These are phyloP conservation scores for Metacarcinus magister DNA, from an alignment of 2,888 invertebrate genomes.

Conservation along the genomic window DNA sequence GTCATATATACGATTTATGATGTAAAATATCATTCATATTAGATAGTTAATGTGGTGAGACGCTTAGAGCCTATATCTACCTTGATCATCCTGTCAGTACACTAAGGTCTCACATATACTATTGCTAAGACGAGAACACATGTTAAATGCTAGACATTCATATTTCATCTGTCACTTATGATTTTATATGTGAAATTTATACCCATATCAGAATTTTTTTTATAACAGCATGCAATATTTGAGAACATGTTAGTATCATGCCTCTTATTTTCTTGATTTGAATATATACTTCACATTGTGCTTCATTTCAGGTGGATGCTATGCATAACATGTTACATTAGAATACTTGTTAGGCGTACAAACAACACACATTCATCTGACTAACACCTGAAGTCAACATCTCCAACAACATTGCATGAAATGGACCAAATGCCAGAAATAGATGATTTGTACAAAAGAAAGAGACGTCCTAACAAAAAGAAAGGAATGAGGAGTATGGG, in stretches of 20 bases:
- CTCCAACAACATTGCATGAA: background rate
- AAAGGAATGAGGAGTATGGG: background rate
- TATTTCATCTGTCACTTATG: too few species aligned
- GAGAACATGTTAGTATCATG: background rate
- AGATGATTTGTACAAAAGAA: background rate
- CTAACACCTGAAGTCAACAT: background rate
- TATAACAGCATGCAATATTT: background rate
- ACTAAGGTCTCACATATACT: too few species aligned
- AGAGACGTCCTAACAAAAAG: background rate
- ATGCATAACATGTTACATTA: background rate
- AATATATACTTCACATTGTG: background rate
- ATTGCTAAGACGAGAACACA: too few species aligned
- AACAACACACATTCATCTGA: background rate
- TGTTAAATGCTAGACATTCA: too few species aligned
- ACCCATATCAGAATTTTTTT: background rate
- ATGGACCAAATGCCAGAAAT: slow-evolving; percentile 27
- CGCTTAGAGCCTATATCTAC: too few species aligned
- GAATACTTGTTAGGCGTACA: background rate
- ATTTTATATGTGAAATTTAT: too few species aligned
- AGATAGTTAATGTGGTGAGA: too few species aligned
- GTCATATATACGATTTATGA: too few species aligned
- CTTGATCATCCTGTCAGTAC: too few species aligned
- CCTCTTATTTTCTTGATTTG: background rate
- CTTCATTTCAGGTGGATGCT: background rate
- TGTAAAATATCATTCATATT: too few species aligned